Conservation (phyloP, 1,140 invertebrate genomes). For the Aphaenogaster ashmeadi region DNA sequence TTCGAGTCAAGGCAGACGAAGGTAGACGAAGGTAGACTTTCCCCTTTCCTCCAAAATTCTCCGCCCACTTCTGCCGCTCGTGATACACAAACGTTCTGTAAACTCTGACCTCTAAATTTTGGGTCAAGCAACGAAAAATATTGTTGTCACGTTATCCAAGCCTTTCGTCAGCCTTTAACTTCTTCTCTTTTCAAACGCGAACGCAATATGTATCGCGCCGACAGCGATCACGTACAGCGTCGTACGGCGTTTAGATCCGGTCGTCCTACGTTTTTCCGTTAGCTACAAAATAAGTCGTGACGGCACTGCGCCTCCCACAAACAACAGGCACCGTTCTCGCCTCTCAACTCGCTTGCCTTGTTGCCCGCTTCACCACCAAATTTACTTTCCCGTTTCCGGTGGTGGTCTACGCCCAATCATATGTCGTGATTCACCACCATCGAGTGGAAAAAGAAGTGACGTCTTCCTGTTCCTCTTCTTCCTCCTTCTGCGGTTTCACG, state of each 20-base stretch:
- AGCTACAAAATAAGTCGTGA: slow-evolving; percentile 41
- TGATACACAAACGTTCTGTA: not conserved
- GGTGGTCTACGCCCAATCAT: slow-evolving; percentile 23
- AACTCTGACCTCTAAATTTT: slow-evolving; percentile 13
- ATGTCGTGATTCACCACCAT: slow-evolving; percentile 26
- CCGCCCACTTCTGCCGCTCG: not conserved
- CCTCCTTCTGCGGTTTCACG: not conserved
- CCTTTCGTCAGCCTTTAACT: no score
- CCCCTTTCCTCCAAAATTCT: not conserved
- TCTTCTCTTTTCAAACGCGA: not conserved
- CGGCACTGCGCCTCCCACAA: slow-evolving; percentile 31
- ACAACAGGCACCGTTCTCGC: not conserved
- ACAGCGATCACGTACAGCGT: not conserved
- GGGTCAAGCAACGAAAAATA: not conserved
- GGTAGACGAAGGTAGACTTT: not conserved
- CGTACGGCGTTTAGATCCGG: not conserved
- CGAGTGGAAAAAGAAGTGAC: not conserved
- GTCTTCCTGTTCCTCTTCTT: not conserved
- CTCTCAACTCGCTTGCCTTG: slow-evolving; percentile 3
- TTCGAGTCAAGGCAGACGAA: slow-evolving; percentile 29
- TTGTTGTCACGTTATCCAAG: not conserved
- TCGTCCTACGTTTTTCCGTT: slow-evolving; percentile 36
- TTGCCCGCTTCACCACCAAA: not conserved
- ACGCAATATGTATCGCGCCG: not conserved
- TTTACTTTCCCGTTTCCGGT: slow-evolving; percentile 40